Evolutionary conservation across 2,797 vertebrate species (phyloP), one percentile per base, ranked within the genome.

Genomic region (Naso thynnoides): DNA sequence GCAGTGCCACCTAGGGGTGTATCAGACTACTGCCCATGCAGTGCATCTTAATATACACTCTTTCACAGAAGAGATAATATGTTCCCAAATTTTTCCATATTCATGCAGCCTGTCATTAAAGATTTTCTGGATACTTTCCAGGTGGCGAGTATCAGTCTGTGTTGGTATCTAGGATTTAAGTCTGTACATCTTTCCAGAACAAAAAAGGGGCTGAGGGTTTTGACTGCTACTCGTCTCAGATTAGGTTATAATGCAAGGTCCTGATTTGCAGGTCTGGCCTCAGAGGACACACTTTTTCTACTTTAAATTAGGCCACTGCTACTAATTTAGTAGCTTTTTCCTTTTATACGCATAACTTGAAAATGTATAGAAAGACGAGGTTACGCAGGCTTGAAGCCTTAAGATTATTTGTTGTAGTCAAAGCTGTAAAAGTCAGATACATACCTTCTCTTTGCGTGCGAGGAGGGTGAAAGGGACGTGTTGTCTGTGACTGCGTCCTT

Each of bases 361-460:
- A 41, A 59, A 45, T 6, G 8, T 42, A 59, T 14, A 60, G 7
- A 67, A 41, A 57, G 21, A 31, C 9, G 0, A 26, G n/a, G 39
- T 72, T 27, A 21, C 19, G 10, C 4, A 47, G 29, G 45, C 16
- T 54, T 16, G 26, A 47, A 36, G 11, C 18, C 3, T 18, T 9
- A 2, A 21, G 21, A 9, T 26, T 0, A 23, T 63, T 31, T 50
- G 15, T 26, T 0, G 5, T 39, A 24, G 10, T 19, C 3, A 29
- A 21, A 36, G 23, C 3, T 23, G 21, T 27, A 23, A 59, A 39
- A 41, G 31, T 45, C 16, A 9, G 41, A 50, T 4, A 4, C 38
- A 68, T 94, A 96, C 96, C 96, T 97, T 97, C 50, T 97, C 96
- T 82, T 96, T 96, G 79, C 93, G 93, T 71, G 82, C 72, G 38